Base-by-base conservation (phyloP, 2,113 vertebrate species). In the Cettia cetti region DNA sequence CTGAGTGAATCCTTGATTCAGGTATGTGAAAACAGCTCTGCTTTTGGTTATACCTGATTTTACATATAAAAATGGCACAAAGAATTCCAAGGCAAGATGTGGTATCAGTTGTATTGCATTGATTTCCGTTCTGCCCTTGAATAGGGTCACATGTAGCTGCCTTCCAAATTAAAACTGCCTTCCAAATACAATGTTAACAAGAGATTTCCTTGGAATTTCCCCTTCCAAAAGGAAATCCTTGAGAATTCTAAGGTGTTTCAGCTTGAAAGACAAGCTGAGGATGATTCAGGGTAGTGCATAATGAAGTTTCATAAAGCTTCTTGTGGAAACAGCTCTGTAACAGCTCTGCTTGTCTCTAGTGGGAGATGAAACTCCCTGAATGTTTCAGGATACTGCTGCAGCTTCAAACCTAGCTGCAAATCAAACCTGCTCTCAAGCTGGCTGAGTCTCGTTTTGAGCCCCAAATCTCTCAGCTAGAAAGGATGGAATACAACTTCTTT, bases 1-100 rank as follows among this genome's bases (percentile, higher is more conserved):
- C 97, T 99, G 95, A 99, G 97, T 92, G 99, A 99, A 95, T 98
- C 99, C 69, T 98, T 99, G 97, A 99, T 99, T 97, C 99, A 99
- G 98, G 99, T 99, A 98, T 96, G 82, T 95, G 65, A 50, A 31
- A 49, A 49, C 59, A 10, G 10, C 18, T 75, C 91, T 39, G 23
- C 20, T 91, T 70, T 60, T 86, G 22, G 22, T 88, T 1, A 0
- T 6, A 14, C 30, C 5, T 77, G 4, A 0, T 65, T 86, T 76
- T 42, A 26, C 28, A 10, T 0, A 1, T 37, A 15, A 42, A 52
- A 44, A 33, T 50, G 3, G 23, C n/a, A 5, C 8, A 5, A 30
- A 26, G 16, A 77, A 81, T 35, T 63, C 7, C 37, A 18, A 31
- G 15, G 4, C 4, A 21, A 22, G 7, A 42, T 15, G 40, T 42